Base-by-base conservation (phyloP, 2,888 invertebrate genomes). In the Prosapia bicincta region DNA sequence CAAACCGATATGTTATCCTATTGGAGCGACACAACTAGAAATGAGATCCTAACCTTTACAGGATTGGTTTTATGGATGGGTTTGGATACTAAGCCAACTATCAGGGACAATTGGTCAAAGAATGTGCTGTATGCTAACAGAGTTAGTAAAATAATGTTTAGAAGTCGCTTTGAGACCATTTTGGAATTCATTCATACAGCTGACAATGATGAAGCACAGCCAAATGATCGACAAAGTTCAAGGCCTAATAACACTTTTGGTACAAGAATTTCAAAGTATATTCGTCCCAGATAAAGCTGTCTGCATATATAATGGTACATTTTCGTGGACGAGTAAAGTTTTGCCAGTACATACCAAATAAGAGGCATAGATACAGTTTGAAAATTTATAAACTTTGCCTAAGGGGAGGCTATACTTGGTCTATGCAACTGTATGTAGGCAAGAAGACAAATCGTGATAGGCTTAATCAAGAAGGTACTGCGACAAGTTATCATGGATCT, bases 401-500 rank as follows among this genome's bases (percentile, higher is more conserved):
- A 10, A 9, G 13, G 28, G 20, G 72, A 20, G 72, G 66, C 10
- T 72, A 72, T 28, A 72, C 72, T 2, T 72, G 72, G 66, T 9
- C 25, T 3, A 10, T 26, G 3, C 26, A 72, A 66, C 15, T 25
- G 9, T 25, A 66, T 66, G 25, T 10, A 20, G 24, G 66, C 7
- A 25, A 25, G 25, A 15, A 66, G 5, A 1, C 13, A 9, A 26
- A 67, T 26, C 30, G 71, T 13, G 38, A 32, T n/a, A 66, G 30
- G 9, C 6, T 5, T 7, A 30, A 30, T 30, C 30, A 10, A 13
- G 7, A 6, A 38, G 13, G n/a, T n/a, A n/a, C n/a, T n/a, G n/a
- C n/a, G 2, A 38, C 1, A 38, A 28, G 43, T 66, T 54, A 26
- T 71, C 1, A 72, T 76, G 76, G 71, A 72, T 23, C 65, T 72